Evolutionary conservation across 2,797 vertebrate genomes (phyloP).

Genomic region (Lophius americanus): DNA sequence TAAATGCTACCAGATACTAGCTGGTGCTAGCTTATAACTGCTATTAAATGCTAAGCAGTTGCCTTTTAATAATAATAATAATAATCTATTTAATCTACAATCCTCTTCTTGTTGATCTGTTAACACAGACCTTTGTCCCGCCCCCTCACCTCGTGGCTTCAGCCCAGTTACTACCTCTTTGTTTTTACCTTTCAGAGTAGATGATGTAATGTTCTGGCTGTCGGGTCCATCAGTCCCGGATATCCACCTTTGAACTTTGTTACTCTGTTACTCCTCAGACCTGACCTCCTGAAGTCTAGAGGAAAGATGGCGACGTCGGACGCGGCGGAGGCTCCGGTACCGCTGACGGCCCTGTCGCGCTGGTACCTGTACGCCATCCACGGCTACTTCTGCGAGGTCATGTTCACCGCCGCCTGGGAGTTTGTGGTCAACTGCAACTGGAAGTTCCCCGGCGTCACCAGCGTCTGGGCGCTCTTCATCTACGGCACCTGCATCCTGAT

Average conservation of each 20-base stretch:
- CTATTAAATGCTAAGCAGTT: too few species aligned
- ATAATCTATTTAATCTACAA: too few species aligned
- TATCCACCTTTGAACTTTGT: not conserved
- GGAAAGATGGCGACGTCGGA: slow-evolving; percentile 71
- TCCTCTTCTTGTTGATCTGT: too few species aligned
- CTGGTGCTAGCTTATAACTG: too few species aligned
- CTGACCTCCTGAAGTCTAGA: slow-evolving; percentile 12
- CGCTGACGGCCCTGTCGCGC: slow-evolving; percentile 91
- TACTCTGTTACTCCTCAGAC: slow-evolving; percentile 36
- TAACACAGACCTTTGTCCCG: too few species aligned
- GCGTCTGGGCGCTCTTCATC: slow-evolving; percentile 98
- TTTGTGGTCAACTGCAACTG: slow-evolving; percentile 96
- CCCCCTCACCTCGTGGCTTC: too few species aligned
- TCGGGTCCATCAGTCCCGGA: not conserved
- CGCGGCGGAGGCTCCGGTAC: slow-evolving; percentile 79
- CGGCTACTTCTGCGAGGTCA: slow-evolving; percentile 98
- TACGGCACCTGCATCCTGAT: slow-evolving; percentile 98
- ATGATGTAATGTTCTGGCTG: too few species aligned
- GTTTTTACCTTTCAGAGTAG: too few species aligned
- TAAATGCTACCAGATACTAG: too few species aligned
- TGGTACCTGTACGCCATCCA: slow-evolving; percentile 99
- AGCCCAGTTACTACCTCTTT: too few species aligned
- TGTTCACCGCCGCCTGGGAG: slow-evolving; percentile 99
- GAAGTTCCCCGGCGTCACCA: slow-evolving; percentile 98
- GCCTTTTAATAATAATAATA: too few species aligned